Percentiles rank a stretch among this genome's conserved stretches.
Conservation (phyloP, 1,140 invertebrate genomes). For the Linepithema humile region DNA sequence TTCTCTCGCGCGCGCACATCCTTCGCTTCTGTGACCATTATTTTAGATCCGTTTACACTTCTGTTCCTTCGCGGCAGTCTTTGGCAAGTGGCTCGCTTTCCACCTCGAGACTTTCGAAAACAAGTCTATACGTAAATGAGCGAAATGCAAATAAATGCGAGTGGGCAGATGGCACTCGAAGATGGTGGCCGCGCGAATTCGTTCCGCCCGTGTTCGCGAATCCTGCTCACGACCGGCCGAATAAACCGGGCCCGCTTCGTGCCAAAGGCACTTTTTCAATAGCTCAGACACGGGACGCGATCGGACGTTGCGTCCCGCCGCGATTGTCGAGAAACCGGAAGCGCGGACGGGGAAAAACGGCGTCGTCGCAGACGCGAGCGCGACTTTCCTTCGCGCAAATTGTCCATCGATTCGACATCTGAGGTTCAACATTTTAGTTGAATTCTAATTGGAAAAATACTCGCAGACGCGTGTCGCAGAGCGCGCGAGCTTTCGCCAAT, state of each 20-base stretch:
- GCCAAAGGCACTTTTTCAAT: constrained; percentile 39
- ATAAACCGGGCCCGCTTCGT: constrained; percentile 9
- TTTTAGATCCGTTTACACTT: not conserved
- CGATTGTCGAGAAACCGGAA: too few species aligned
- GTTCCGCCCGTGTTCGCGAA: constrained; percentile 40
- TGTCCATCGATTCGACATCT: too few species aligned
- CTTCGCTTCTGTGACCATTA: not conserved
- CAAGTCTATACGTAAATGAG: constrained; percentile 60
- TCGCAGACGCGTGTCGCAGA: too few species aligned
- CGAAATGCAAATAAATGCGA: constrained; percentile 66
- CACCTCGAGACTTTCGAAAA: constrained; percentile 57
- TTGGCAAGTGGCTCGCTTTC: constrained; percentile 55
- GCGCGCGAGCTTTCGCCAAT: too few species aligned
- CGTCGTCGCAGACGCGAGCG: too few species aligned
- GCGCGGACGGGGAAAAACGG: too few species aligned
- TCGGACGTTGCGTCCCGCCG: not conserved
- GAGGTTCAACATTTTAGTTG: too few species aligned
- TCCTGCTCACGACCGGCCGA: constrained; percentile 12
- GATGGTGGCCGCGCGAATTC: constrained; percentile 54
- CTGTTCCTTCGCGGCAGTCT: not conserved
- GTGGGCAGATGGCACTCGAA: constrained; percentile 61
- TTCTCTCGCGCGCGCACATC: too few species aligned
- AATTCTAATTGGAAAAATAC: too few species aligned
- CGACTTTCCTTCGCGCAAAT: too few species aligned
- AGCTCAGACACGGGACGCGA: not conserved